Percentiles rank a stretch among this genome's conserved stretches.
Conservation (phyloP, 1,140 invertebrate genomes). For the Eubasilissa regina region DNA sequence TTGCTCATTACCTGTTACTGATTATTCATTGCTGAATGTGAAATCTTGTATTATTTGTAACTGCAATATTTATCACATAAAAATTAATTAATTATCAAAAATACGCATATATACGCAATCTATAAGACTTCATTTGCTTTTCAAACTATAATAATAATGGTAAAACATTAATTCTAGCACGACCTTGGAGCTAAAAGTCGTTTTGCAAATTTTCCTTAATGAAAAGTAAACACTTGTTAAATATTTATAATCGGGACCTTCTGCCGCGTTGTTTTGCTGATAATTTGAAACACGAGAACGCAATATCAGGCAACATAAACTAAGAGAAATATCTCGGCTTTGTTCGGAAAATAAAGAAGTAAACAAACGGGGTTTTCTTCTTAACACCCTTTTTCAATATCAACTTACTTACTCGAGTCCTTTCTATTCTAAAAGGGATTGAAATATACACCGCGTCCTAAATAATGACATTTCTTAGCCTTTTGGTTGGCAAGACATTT, state of each 20-base stretch:
- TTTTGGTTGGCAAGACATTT: neutral
- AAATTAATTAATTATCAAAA: too few relatives aligned
- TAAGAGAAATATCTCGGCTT: constrained; percentile 10
- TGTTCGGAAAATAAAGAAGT: constrained; percentile 9
- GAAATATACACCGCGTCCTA: constrained; percentile 18
- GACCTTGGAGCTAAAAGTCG: constrained; percentile 14
- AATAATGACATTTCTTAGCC: constrained; percentile 28
- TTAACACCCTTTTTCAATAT: constrained; percentile 30
- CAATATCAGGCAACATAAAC: constrained; percentile 19
- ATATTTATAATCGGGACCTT: constrained; percentile 37
- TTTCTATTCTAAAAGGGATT: neutral
- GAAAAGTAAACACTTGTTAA: constrained; percentile 35
- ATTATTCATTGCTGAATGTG: too few relatives aligned
- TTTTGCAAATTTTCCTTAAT: constrained; percentile 22
- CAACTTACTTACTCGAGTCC: neutral
- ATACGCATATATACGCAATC: too few relatives aligned
- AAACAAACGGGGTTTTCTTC: neutral
- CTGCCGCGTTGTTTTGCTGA: constrained; percentile 19
- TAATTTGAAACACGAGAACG: constrained; percentile 40
- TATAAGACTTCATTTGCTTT: neutral
- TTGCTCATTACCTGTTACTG: too few relatives aligned
- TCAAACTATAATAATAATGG: neutral
- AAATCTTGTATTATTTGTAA: too few relatives aligned
- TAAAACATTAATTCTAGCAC: constrained; percentile 1
- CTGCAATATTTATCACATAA: too few relatives aligned